Percentiles rank a stretch among this genome's conserved stretches.
phyloP scores from a whole-genome alignment of 2,888 invertebrate species.

The Chymomyza caudatula region DNA sequence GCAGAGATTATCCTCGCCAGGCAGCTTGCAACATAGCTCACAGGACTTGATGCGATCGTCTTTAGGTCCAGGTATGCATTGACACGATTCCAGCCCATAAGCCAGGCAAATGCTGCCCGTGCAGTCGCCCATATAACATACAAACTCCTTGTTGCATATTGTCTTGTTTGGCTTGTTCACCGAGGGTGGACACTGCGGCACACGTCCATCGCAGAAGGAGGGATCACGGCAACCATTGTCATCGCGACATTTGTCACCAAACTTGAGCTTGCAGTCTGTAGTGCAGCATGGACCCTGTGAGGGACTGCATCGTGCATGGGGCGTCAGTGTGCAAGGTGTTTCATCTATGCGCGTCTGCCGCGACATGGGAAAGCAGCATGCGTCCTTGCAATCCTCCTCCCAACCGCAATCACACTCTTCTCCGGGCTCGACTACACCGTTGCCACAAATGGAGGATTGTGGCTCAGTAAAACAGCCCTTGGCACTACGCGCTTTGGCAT shows the following conservation, averaged over 20 bases:
- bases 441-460: slow-evolving; percentile 97
- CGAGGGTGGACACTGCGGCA: slow-evolving; percentile 94
- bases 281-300: slow-evolving; percentile 96
- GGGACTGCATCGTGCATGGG: slow-evolving; percentile 79
- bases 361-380: slow-evolving; percentile 95
- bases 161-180: slow-evolving; percentile 95
- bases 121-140: slow-evolving; percentile 97
- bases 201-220: slow-evolving; percentile 92
- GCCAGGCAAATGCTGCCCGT: slow-evolving; percentile 98
- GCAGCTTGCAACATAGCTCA: slow-evolving; percentile 93
- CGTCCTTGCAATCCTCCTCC: slow-evolving; percentile 96
- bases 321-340: slow-evolving; percentile 91
- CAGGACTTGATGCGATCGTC: slow-evolving; percentile 92
- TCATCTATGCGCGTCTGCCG: slow-evolving; percentile 87
- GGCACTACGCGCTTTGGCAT: slow-evolving; percentile 91
- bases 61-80: slow-evolving; percentile 88
- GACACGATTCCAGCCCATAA: slow-evolving; percentile 97
- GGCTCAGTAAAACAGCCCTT: slow-evolving; percentile 97
- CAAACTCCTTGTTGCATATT: slow-evolving; percentile 97
- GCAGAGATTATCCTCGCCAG: slow-evolving; percentile 89
- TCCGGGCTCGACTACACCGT: slow-evolving; percentile 96
- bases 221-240: slow-evolving; percentile 96
- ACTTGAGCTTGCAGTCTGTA: slow-evolving; percentile 88
- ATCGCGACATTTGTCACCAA: slow-evolving; percentile 92
- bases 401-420: slow-evolving; percentile 99